phyloP scores from a whole-genome alignment of 2,888 invertebrate species.

The Acrobasis consociella region DNA sequence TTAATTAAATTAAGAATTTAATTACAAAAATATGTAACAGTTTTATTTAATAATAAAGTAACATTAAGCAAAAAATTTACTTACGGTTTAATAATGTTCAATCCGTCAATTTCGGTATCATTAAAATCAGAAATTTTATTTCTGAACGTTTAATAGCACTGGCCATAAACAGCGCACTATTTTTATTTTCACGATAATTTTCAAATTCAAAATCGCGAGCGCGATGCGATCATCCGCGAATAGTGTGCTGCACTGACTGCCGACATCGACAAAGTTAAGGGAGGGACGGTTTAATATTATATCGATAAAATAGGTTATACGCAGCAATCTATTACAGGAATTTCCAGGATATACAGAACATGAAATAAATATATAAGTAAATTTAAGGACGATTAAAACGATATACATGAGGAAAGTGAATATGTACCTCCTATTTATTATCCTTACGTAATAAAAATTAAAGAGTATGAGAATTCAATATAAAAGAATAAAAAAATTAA shows the following conservation, averaged over 20 bases:
- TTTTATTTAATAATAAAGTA: not conserved
- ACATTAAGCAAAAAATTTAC: not conserved
- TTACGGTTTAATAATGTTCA: not conserved
- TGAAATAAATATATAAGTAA: not conserved
- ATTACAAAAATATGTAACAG: not conserved
- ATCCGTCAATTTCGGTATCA: constrained; percentile 3
- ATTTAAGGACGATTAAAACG: too few relatives aligned
- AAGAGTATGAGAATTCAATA: too few relatives aligned
- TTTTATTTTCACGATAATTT: constrained; percentile 27
- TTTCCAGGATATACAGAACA: not conserved
- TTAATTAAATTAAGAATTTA: not conserved
- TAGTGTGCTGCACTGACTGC: constrained; percentile 62
- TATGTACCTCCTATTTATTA: too few relatives aligned
- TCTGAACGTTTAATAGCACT: constrained; percentile 24
- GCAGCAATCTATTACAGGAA: too few relatives aligned
- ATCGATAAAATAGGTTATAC: constrained; percentile 44
- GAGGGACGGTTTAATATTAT: constrained; percentile 44
- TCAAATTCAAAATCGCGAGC: constrained; percentile 40
- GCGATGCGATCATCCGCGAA: constrained; percentile 59
- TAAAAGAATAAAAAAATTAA: too few relatives aligned
- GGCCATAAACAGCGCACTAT: constrained; percentile 26
- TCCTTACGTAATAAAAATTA: too few relatives aligned
- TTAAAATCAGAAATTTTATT: constrained; percentile 6
- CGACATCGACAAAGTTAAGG: constrained; percentile 53
- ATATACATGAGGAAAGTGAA: too few relatives aligned